Evolutionary conservation across 2,113 vertebrate species (phyloP).

Genomic region (Pedionomus torquatus): DNA sequence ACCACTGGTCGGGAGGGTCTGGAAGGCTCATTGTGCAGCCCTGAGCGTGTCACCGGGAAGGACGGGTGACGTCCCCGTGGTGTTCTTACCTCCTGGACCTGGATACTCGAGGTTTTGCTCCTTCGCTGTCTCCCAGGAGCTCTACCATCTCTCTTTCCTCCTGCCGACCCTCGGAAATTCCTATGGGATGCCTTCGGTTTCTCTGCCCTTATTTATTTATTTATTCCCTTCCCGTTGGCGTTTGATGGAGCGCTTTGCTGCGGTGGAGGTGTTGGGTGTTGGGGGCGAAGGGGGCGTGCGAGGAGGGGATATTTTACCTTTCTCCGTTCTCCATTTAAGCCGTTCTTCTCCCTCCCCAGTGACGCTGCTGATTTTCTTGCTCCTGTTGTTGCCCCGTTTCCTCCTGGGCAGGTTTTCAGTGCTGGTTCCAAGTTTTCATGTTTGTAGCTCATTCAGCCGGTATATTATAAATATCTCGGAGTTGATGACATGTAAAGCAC

Average conservation of each 20-base stretch:
- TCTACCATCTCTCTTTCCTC: neutral
- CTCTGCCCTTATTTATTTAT: neutral
- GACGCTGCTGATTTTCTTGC: neutral
- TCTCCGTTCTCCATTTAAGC: neutral
- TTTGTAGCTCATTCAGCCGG: neutral
- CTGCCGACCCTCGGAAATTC: neutral
- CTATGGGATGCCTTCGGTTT: fast-evolving
- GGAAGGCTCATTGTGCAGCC: neutral
- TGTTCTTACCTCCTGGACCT: neutral
- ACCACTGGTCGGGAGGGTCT: fast-evolving
- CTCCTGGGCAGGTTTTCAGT: neutral
- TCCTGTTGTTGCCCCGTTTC: neutral
- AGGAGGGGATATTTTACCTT: neutral
- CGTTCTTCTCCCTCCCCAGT: neutral
- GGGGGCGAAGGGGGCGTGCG: neutral
- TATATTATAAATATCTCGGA: neutral
- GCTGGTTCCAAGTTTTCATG: neutral
- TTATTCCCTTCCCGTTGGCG: neutral
- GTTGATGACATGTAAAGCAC: neutral
- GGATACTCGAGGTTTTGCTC: neutral
- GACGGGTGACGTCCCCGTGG: neutral
- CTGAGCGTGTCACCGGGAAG: neutral
- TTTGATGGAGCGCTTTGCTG: neutral
- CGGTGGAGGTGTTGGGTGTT: neutral
- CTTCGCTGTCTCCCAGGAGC: neutral